These are phyloP conservation scores for Caenorhabditis remanei DNA, from an alignment of 1,140 invertebrate species.

Conservation along the genomic window DNA sequence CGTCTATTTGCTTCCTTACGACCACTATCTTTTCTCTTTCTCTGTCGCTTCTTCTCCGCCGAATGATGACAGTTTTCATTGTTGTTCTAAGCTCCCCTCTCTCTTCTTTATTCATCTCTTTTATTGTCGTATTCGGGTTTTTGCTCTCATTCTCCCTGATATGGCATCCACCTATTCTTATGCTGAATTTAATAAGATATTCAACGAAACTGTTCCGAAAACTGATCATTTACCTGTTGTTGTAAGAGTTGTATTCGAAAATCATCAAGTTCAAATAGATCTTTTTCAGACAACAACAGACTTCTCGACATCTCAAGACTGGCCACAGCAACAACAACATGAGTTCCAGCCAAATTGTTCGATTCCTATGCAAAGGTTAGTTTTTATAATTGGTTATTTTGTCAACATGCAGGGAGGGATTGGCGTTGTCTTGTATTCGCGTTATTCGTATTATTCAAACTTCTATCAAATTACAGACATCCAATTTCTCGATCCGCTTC, in stretches of 20 bases:
- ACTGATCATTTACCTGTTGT: constrained; percentile 34
- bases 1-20: not conserved
- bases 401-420: no score
- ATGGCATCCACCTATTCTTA: constrained; percentile 49
- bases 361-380: constrained; percentile 22
- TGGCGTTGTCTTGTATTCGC: not conserved
- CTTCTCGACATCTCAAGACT: constrained; percentile 22
- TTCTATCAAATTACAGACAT: not conserved
- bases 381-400: not conserved
- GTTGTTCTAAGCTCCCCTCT: constrained; percentile 46
- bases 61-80: constrained; percentile 21
- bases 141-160: constrained; percentile 1
- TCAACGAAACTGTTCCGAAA: constrained; percentile 48
- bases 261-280: not conserved
- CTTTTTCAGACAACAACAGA: constrained; percentile 31
- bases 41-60: not conserved
- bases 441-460: not conserved
- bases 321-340: constrained; percentile 11
- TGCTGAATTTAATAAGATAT: constrained; percentile 41
- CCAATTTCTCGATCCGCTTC: constrained; percentile 36
- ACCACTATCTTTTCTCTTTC: not conserved
- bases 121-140: constrained; percentile 38
- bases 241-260: not conserved
- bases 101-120: constrained; percentile 40
- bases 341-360: constrained; percentile 32